Conservation (phyloP, 2,113 vertebrate species). For the Xiphias gladius region DNA sequence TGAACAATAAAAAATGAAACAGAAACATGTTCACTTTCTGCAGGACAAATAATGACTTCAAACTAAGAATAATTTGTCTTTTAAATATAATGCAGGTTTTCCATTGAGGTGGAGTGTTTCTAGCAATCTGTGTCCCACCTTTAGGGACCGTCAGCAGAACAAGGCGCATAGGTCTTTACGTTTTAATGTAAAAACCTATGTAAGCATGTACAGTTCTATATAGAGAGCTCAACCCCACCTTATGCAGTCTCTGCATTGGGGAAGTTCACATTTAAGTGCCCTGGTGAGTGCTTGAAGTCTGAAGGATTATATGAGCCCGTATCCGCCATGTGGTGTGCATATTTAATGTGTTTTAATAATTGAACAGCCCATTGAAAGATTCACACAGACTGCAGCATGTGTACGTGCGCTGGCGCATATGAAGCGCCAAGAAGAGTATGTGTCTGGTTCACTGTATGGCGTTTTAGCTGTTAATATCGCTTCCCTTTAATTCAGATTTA, state of each 20-base stretch:
- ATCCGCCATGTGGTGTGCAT: conserved; percentile 52
- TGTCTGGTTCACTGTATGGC: not conserved
- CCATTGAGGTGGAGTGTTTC: not conserved
- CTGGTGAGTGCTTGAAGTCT: conserved; percentile 18
- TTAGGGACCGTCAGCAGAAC: not conserved
- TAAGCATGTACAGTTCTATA: not conserved
- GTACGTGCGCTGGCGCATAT: not conserved
- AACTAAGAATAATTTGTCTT: not conserved
- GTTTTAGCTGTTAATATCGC: not conserved
- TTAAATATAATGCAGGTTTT: not conserved
- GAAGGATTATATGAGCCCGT: conserved; percentile 5
- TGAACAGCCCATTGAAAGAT: conserved; percentile 64
- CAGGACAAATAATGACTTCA: not conserved
- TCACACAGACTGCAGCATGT: conserved; percentile 40
- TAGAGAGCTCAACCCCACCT: not conserved
- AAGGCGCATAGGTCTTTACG: not conserved
- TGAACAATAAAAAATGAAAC: not conserved
- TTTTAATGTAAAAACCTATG: not conserved
- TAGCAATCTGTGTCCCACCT: not conserved
- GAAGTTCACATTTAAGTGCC: not conserved
- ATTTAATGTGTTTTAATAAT: conserved; percentile 75
- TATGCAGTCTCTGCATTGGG: not conserved
- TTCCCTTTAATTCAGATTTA: not conserved
- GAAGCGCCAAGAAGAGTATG: not conserved
- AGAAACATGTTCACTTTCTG: too few species aligned